These are phyloP conservation scores for Oryzaephilus surinamensis DNA, from an alignment of 1,140 invertebrate species.

Conservation along the genomic window DNA sequence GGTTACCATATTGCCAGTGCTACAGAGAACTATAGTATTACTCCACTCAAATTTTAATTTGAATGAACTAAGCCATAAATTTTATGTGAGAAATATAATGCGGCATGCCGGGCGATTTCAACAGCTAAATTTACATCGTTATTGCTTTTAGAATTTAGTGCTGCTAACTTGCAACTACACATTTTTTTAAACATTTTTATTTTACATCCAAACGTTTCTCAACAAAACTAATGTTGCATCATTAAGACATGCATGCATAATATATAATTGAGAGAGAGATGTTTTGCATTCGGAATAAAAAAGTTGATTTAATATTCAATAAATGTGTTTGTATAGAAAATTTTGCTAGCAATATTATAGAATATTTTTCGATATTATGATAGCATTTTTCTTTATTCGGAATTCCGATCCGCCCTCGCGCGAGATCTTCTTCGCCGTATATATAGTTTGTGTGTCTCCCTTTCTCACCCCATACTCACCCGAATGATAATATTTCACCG, in stretches of 20 bases:
- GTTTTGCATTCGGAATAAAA: too few species aligned
- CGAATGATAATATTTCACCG: constrained; percentile 38
- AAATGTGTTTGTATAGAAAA: too few species aligned
- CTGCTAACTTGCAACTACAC: constrained; percentile 7
- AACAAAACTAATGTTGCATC: too few species aligned
- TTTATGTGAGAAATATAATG: constrained; percentile 25
- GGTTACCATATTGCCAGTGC: constrained; percentile 17
- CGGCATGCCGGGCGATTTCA: constrained; percentile 22
- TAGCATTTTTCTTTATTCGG: constrained; percentile 8
- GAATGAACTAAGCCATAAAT: constrained; percentile 27
- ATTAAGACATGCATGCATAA: too few species aligned
- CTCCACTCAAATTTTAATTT: constrained; percentile 30
- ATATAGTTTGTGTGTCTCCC: too few species aligned
- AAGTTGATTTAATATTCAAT: too few species aligned
- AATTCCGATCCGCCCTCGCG: constrained; percentile 6
- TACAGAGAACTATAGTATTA: too few species aligned
- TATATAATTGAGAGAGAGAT: too few species aligned
- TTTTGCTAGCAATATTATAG: too few species aligned
- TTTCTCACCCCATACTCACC: constrained; percentile 28
- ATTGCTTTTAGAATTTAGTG: constrained; percentile 24
- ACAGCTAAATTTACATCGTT: constrained; percentile 27
- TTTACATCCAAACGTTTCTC: too few species aligned
- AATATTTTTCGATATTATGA: too few species aligned
- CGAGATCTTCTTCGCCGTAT: constrained; percentile 16
- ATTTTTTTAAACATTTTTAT: too few species aligned